phyloP scores from a whole-genome alignment of 2,888 invertebrate genomes.

The Phragmatobia fuliginosa region DNA sequence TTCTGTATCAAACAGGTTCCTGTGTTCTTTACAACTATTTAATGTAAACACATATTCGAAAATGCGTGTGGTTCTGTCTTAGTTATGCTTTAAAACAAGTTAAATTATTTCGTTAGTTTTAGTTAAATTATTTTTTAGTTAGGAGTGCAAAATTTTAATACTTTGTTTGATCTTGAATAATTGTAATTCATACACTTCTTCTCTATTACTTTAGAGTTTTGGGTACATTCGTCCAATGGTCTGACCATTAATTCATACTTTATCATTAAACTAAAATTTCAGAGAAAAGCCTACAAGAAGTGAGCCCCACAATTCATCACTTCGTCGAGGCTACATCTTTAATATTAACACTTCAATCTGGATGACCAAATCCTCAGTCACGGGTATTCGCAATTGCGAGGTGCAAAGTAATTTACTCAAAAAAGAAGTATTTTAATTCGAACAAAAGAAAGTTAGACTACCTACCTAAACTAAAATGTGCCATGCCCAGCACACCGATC shows the following conservation, averaged over 20 bases:
- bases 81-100: not conserved
- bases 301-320: not conserved
- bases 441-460: not conserved
- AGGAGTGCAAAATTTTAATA: not conserved
- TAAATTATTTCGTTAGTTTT: not conserved
- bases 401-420: too few relatives aligned
- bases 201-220: not conserved
- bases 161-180: not conserved
- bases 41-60: conserved; percentile 6
- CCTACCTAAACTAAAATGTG: conserved; percentile 94
- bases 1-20: conserved; percentile 33
- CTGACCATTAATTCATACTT: too few relatives aligned
- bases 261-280: too few relatives aligned
- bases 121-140: too few relatives aligned
- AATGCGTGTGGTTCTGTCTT: not conserved
- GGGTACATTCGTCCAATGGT: not conserved
- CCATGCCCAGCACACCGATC: conserved; percentile 95
- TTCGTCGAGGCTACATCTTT: not conserved
- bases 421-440: not conserved
- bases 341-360: not conserved
- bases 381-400: too few relatives aligned
- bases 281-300: too few relatives aligned
- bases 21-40: conserved; percentile 33
- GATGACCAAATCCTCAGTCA: not conserved
- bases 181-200: not conserved